A percentile compares a stretch with the other conserved stretches of the same genome.
phyloP scores from a whole-genome alignment of 2,797 vertebrate species.

The Leptodactylus fallax region DNA sequence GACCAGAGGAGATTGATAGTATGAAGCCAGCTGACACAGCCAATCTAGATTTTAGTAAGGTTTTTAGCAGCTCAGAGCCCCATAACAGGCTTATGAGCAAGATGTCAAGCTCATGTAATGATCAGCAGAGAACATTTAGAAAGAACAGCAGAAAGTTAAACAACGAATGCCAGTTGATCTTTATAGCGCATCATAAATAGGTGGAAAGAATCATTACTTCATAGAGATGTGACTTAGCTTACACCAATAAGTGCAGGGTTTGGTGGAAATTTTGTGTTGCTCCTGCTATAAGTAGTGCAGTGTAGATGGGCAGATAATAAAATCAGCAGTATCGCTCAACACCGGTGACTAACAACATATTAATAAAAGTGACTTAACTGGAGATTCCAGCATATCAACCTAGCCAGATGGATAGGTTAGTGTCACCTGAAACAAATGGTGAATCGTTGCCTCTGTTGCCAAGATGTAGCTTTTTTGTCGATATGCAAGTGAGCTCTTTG shows the following conservation, averaged over 20 bases:
- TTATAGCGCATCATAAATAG: slow-evolving; percentile 14
- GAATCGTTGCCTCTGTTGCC: too few relatives aligned
- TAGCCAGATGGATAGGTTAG: too few relatives aligned
- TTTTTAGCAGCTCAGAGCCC: slow-evolving; percentile 35
- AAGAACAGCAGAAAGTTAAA: neutral
- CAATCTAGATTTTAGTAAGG: slow-evolving; percentile 47
- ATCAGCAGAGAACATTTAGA: slow-evolving; percentile 28
- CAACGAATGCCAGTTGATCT: slow-evolving; percentile 12
- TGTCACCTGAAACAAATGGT: too few relatives aligned
- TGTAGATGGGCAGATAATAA: neutral
- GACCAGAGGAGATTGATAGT: slow-evolving; percentile 56
- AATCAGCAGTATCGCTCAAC: neutral
- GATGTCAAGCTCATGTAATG: slow-evolving; percentile 36
- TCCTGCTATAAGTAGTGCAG: neutral
- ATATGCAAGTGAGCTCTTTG: too few relatives aligned
- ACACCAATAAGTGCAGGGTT: neutral
- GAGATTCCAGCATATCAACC: too few relatives aligned
- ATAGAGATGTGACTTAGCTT: neutral
- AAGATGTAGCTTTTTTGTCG: too few relatives aligned
- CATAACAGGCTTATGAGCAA: slow-evolving; percentile 39
- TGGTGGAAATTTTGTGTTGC: neutral
- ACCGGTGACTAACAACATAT: neutral
- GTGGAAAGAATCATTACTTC: neutral
- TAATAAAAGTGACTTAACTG: neutral
- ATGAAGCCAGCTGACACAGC: slow-evolving; percentile 32